phyloP scores from a whole-genome alignment of 2,113 vertebrate genomes.

The Etia nguti region DNA sequence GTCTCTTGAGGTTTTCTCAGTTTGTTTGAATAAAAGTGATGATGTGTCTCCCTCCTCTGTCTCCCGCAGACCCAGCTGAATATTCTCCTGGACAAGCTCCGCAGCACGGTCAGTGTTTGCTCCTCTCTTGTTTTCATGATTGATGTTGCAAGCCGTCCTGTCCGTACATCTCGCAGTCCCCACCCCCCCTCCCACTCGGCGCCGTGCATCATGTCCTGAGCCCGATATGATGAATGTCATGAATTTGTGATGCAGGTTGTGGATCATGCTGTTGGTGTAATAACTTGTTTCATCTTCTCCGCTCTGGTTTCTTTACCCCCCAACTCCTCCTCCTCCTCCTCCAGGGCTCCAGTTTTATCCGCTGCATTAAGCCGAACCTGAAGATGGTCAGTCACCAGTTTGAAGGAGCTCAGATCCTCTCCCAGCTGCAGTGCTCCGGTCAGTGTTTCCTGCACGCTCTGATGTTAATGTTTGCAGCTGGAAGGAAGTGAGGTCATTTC shows the following conservation, averaged over 20 bases:
- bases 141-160: background rate
- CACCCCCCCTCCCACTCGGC: background rate
- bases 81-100: constrained; percentile 93
- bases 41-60: background rate
- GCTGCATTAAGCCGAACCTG: constrained; percentile 97
- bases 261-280: background rate
- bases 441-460: constrained; percentile 11
- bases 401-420: constrained; percentile 95
- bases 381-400: constrained; percentile 97
- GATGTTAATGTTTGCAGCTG: background rate
- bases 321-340: background rate
- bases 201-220: background rate
- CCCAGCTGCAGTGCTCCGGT: constrained; percentile 98
- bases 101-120: constrained; percentile 86
- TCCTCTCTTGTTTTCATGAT: background rate
- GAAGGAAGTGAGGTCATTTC: background rate
- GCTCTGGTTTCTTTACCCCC: background rate
- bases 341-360: constrained; percentile 95
- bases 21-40: background rate
- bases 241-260: background rate
- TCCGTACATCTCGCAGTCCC: background rate
- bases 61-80: constrained; percentile 90
- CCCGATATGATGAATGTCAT: background rate
- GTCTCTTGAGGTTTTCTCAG: background rate
- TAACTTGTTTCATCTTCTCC: background rate